Percentiles rank a stretch among this genome's conserved stretches.
These are phyloP conservation scores for Petrosia ficiformis DNA, from an alignment of 37 sponge, comb jelly and placozoan genomes.

Conservation along the genomic window DNA sequence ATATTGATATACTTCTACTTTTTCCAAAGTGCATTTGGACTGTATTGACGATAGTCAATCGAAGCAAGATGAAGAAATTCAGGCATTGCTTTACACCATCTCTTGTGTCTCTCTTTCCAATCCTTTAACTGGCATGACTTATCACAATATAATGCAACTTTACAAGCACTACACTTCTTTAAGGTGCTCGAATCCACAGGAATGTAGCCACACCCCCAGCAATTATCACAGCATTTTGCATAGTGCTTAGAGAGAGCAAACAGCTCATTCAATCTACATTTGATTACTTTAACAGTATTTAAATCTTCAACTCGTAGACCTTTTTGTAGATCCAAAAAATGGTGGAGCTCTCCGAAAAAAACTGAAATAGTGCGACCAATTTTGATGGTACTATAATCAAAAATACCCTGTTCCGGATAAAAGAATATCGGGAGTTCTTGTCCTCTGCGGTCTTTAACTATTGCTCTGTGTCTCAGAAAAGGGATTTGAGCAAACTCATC, in stretches of 20 bases:
- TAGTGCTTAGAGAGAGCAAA: slow-evolving; percentile 18
- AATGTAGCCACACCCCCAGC: slow-evolving; percentile 41
- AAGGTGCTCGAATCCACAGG: background rate
- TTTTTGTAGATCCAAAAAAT: slow-evolving; percentile 31
- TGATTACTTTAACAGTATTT: slow-evolving; percentile 17
- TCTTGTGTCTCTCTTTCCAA: slow-evolving; percentile 42
- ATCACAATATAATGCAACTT: slow-evolving; percentile 38
- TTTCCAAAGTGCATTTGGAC: too few relatives aligned
- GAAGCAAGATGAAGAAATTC: slow-evolving; percentile 17
- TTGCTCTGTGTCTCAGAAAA: slow-evolving; percentile 17
- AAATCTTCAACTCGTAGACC: slow-evolving; percentile 47
- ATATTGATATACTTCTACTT: too few relatives aligned
- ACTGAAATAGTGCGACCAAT: slow-evolving; percentile 30
- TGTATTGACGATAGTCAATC: background rate
- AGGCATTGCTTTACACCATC: slow-evolving; percentile 46
- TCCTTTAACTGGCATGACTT: slow-evolving; percentile 32
- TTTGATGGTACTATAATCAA: slow-evolving; percentile 23
- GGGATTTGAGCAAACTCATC: slow-evolving; percentile 18
- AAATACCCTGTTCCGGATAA: slow-evolving; percentile 34
- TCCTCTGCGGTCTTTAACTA: slow-evolving; percentile 29
- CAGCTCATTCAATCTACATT: slow-evolving; percentile 12
- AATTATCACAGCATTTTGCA: background rate
- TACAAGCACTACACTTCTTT: slow-evolving; percentile 41
- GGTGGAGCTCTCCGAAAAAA: slow-evolving; percentile 21
- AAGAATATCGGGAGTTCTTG: slow-evolving; percentile 36